phyloP scores from a whole-genome alignment of 2,888 invertebrate genomes.

The Autographa pulchrina region DNA sequence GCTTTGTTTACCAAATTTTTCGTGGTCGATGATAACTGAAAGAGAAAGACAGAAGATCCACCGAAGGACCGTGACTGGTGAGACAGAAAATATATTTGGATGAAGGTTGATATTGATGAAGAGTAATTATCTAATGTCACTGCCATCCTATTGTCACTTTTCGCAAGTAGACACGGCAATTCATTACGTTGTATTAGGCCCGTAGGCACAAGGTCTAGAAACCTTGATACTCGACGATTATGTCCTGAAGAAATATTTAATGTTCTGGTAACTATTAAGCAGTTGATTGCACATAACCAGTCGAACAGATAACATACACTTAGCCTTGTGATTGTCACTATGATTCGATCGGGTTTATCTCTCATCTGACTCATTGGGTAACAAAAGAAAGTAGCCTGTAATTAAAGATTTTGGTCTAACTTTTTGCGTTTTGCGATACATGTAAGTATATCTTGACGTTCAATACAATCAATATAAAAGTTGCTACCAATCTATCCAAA shows the following conservation, averaged over 20 bases:
- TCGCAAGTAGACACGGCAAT: slow-evolving; percentile 14
- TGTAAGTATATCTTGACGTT: not conserved
- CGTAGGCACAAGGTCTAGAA: slow-evolving; percentile 20
- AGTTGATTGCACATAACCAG: slow-evolving; percentile 15
- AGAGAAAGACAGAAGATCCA: no score
- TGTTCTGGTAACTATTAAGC: slow-evolving; percentile 24
- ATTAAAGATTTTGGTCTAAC: not conserved
- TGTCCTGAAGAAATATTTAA: slow-evolving; percentile 25
- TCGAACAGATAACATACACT: slow-evolving; percentile 9
- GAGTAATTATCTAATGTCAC: not conserved
- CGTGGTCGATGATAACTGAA: no score
- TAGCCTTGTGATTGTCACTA: slow-evolving; percentile 30
- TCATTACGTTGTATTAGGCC: slow-evolving; percentile 18
- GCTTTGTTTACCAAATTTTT: no score
- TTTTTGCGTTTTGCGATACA: not conserved
- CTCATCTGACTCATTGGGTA: slow-evolving; percentile 21
- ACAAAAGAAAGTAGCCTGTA: slow-evolving; percentile 12
- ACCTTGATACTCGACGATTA: slow-evolving; percentile 33
- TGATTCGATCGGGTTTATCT: slow-evolving; percentile 27
- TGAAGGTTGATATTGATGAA: not conserved
- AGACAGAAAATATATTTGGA: not conserved
- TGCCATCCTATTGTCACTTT: slow-evolving; percentile 5
- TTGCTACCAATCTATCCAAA: no score
- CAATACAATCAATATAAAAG: no score
- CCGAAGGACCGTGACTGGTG: no score